Evolutionary conservation across 2,888 invertebrate genomes (phyloP).

Genomic region (Cosmorhoe ocellata): DNA sequence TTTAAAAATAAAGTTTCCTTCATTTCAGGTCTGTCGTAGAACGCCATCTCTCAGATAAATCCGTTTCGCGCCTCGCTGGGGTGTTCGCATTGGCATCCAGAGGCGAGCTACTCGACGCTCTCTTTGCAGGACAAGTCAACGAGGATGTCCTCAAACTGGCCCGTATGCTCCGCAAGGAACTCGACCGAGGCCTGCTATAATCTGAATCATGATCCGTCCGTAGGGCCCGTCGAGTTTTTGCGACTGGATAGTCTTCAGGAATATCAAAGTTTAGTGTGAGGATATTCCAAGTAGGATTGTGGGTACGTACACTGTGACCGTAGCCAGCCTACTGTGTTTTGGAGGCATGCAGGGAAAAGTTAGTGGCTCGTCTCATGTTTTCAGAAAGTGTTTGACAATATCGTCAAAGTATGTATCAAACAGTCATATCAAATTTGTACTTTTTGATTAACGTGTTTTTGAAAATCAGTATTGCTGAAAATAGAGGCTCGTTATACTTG

Average conservation of each 20-base stretch:
- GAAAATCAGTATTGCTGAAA: neutral
- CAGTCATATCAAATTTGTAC: neutral
- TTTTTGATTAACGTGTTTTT: neutral
- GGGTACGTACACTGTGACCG: neutral
- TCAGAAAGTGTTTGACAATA: conserved; percentile 4
- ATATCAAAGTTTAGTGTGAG: neutral
- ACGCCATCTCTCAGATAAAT: conserved; percentile 93
- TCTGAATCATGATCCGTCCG: conserved; percentile 61
- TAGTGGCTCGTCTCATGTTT: conserved; percentile 1
- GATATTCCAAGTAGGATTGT: neutral
- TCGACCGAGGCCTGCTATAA: conserved; percentile 75
- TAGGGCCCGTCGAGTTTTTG: conserved; percentile 22
- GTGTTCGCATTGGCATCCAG: conserved; percentile 84
- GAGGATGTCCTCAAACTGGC: conserved; percentile 71
- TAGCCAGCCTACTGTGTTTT: conserved; percentile 5
- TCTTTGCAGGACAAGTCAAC: conserved; percentile 71
- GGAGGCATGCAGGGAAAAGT: conserved; percentile 3
- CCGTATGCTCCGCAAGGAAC: conserved; percentile 74
- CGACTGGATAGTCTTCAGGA: conserved; percentile 20
- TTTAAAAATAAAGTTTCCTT: no score
- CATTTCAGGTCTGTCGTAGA: conserved; percentile 85
- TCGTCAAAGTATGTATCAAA: neutral
- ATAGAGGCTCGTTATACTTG: neutral
- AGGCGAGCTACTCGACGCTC: conserved; percentile 68
- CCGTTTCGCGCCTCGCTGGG: conserved; percentile 88